Conservation (phyloP, 2,113 vertebrate genomes). For the Rynchops niger region DNA sequence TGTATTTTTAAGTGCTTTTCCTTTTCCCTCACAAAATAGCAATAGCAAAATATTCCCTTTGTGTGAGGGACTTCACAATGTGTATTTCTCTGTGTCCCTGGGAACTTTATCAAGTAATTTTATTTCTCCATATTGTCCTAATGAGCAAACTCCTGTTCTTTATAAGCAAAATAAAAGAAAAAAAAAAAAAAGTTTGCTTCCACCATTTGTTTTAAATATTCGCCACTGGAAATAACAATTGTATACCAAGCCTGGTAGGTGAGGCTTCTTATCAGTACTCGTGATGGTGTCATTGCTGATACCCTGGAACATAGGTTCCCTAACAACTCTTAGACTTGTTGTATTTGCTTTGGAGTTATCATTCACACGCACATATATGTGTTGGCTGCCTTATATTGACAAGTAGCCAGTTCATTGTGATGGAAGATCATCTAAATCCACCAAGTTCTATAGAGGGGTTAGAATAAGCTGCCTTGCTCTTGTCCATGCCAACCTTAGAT, state of each 20-base stretch:
- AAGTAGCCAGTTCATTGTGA: not conserved
- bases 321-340: not conserved
- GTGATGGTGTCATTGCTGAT: not conserved
- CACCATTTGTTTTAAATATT: not conserved
- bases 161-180: not conserved
- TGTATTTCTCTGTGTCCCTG: constrained; percentile 7
- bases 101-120: constrained; percentile 52
- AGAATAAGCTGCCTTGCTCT: not conserved
- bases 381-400: not conserved
- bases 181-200: not conserved
- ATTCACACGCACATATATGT: not conserved
- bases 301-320: not conserved
- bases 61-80: constrained; percentile 17
- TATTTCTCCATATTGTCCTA: constrained; percentile 26
- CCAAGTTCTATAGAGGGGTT: not conserved
- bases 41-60: not conserved
- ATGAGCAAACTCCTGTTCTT: not conserved
- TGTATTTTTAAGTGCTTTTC: not conserved
- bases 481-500: not conserved
- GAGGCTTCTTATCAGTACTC: not conserved
- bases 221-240: not conserved
- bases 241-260: not conserved
- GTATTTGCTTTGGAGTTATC: not conserved
- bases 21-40: not conserved
- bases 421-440: not conserved